Conservation (phyloP, 2,888 invertebrate genomes). For the Linnaemya tessellans region DNA sequence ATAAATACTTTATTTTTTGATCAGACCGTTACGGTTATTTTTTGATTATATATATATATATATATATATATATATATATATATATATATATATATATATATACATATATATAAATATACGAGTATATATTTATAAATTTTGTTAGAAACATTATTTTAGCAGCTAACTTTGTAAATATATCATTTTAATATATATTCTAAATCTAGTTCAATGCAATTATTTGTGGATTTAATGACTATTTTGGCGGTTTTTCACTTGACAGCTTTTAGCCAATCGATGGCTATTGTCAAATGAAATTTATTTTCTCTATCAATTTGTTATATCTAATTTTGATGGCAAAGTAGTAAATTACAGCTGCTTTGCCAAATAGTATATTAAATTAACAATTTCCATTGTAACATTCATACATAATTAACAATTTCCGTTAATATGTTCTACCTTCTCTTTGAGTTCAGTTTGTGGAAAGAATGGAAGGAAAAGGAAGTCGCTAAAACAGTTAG, state of each 20-base stretch:
- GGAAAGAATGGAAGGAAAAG: constrained; percentile 1
- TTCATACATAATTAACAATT: constrained; percentile 64
- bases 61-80: too few relatives aligned
- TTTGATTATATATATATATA: too few relatives aligned
- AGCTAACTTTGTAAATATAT: constrained; percentile 12
- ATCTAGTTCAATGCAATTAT: not conserved
- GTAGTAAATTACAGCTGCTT: constrained; percentile 48
- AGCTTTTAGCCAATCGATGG: not conserved
- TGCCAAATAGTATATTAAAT: constrained; percentile 1
- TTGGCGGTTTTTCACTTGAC: constrained; percentile 19
- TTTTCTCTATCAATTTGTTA: constrained; percentile 64
- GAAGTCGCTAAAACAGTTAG: constrained; percentile 54
- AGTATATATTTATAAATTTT: constrained; percentile 52
- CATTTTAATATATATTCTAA: not conserved
- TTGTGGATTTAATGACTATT: not conserved
- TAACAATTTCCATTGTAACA: constrained; percentile 70
- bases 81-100: too few relatives aligned
- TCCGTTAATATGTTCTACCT: constrained; percentile 67
- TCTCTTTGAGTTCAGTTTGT: not conserved
- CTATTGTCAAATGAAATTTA: constrained; percentile 58
- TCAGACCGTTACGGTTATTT: too few relatives aligned
- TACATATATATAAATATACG: too few relatives aligned
- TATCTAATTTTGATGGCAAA: not conserved
- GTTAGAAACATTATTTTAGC: constrained; percentile 3
- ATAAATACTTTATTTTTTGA: too few relatives aligned